phyloP scores from a whole-genome alignment of 2,888 invertebrate species.

The Spialia ferax region DNA sequence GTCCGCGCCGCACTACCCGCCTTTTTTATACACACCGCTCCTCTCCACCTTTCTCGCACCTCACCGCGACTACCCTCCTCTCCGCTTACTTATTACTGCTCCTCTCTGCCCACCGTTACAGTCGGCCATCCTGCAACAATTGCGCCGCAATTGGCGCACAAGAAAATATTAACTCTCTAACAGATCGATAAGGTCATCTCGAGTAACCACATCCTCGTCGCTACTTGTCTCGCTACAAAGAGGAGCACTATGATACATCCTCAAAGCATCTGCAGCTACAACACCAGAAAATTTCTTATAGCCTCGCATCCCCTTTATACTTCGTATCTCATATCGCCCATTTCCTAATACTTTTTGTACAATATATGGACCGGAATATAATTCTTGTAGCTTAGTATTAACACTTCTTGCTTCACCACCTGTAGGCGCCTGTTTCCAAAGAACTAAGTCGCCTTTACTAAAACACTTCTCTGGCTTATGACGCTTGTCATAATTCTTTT shows the following conservation, averaged over 20 bases:
- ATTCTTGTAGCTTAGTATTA: slow-evolving; percentile 47
- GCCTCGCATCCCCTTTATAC: slow-evolving; percentile 4
- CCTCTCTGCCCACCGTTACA: background rate
- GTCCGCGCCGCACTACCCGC: too few species aligned
- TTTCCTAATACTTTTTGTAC: slow-evolving; percentile 48
- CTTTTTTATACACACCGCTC: too few species aligned
- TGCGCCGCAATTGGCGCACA: slow-evolving; percentile 14
- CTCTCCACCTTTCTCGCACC: too few species aligned
- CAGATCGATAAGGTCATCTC: slow-evolving; percentile 10
- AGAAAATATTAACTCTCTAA: background rate
- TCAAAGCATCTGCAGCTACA: slow-evolving; percentile 40
- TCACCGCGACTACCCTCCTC: too few species aligned
- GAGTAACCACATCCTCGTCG: slow-evolving; percentile 67
- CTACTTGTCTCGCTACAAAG: slow-evolving; percentile 25
- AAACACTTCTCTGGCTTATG: slow-evolving; percentile 39
- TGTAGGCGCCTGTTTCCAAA: slow-evolving; percentile 46
- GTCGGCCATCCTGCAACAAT: slow-evolving; percentile 28
- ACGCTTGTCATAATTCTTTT: slow-evolving; percentile 44
- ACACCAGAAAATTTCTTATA: slow-evolving; percentile 44
- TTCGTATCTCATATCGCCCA: slow-evolving; percentile 30
- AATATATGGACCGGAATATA: slow-evolving; percentile 50
- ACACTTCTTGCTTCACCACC: slow-evolving; percentile 42
- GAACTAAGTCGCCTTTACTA: slow-evolving; percentile 46
- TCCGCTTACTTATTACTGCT: too few species aligned
- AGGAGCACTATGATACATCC: slow-evolving; percentile 37